Base-by-base conservation (phyloP, 2,113 vertebrate genomes). In the Sakesphorus luctuosus region DNA sequence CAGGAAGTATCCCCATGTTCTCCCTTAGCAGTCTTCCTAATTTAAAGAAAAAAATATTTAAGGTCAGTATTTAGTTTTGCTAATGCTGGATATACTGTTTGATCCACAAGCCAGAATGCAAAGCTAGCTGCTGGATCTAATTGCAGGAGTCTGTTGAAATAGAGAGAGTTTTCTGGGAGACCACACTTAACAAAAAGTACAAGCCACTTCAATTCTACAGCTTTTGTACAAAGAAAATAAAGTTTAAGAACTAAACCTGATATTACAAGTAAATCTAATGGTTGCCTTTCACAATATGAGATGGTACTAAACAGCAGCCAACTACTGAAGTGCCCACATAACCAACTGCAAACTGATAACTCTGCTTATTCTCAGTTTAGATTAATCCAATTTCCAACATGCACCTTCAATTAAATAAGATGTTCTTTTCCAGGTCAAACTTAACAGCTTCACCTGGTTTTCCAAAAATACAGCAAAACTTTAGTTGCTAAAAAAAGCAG, bases 1-100 rank as follows among this genome's bases (percentile, higher is more conserved):
- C 97, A 85, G 93, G 84, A 71, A 31, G 56, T 66, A 94, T 56
- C 68, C 40, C 92, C 83, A 77, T 33, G 21, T 78, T 91, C 75
- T 96, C 96, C 75, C 95, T 97, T 78, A 97, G 52, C 43, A 96
- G 65, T 68, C 84, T 97, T 94, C 97, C 97, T 98, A 93, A 76
- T 66, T 47, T 10, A 79, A 53, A 6, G 3, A 21, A 62, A 29
- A 49, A 46, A 46, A 29, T 74, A 68, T 72, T 29, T 28, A 40
- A 66, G 2, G 8, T 90, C 38, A 88, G 44, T 62, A n/a, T 44
- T 87, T 65, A 56, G 31, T 58, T 71, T 59, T 55, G 18, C 46
- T 83, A 19, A 47, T 47, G 35, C 44, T 85, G 50, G 50, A 17
- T 17, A 33, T 7, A 75, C 14, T 61, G 13, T 50, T 95, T 77